These are phyloP conservation scores for Toxostoma redivivum DNA, from an alignment of 2,113 vertebrate species.

Conservation along the genomic window DNA sequence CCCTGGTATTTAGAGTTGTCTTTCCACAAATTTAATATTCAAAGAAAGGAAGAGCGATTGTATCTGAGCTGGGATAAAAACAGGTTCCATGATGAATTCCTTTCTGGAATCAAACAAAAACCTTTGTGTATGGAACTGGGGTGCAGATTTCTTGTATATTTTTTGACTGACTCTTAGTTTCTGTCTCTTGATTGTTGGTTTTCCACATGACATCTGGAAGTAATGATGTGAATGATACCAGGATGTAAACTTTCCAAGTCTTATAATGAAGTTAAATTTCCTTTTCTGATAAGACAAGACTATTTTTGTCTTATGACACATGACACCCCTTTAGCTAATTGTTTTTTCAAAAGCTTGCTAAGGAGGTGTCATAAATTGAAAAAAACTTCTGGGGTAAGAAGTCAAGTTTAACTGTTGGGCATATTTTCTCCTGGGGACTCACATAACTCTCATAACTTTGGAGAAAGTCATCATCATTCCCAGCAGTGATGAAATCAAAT, in stretches of 20 bases:
- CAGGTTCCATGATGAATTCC: background rate
- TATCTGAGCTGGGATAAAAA: background rate
- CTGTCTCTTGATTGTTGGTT: background rate
- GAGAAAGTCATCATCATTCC: background rate
- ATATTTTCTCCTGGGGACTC: background rate
- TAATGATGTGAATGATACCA: background rate
- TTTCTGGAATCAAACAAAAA: background rate
- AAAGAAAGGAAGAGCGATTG: background rate
- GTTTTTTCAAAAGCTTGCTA: background rate
- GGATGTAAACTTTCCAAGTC: background rate
- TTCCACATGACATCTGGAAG: conserved; percentile 23
- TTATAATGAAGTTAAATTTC: background rate
- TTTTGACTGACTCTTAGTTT: background rate
- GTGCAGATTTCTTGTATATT: background rate
- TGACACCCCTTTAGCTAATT: background rate
- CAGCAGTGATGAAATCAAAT: background rate
- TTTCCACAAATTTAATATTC: conserved; percentile 8
- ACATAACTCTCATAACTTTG: background rate
- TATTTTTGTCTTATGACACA: background rate
- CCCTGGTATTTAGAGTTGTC: background rate
- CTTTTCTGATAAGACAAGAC: background rate
- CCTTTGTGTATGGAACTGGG: background rate
- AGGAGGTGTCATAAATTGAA: background rate
- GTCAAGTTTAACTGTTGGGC: background rate
- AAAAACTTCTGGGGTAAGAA: background rate